Conservation (phyloP, 1,140 invertebrate genomes). For the Diploscapter pachys region DNA sequence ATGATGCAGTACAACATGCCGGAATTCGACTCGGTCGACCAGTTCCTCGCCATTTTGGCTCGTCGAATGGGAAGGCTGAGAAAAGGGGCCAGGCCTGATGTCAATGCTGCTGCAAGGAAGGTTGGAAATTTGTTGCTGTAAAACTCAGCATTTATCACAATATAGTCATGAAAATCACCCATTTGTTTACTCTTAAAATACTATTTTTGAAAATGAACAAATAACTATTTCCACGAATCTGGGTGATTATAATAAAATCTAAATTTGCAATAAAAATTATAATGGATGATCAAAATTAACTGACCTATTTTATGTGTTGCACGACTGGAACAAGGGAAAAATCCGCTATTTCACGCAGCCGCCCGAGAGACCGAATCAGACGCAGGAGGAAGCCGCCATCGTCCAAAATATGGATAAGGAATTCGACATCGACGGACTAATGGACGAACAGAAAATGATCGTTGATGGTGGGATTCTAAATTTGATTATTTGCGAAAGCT, state of each 20-base stretch:
- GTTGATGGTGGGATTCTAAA: slow-evolving; percentile 56
- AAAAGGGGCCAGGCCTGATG: slow-evolving; percentile 83
- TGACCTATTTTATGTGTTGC: slow-evolving; percentile 38
- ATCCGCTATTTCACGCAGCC: slow-evolving; percentile 88
- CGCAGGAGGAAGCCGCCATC: slow-evolving; percentile 74
- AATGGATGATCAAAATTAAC: too few relatives aligned
- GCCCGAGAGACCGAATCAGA: slow-evolving; percentile 65
- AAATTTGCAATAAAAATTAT: neutral
- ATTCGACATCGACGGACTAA: slow-evolving; percentile 77
- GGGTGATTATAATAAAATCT: slow-evolving; percentile 34
- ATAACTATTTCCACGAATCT: too few relatives aligned
- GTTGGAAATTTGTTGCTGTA: slow-evolving; percentile 57
- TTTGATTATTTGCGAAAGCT: neutral
- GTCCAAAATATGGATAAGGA: slow-evolving; percentile 73
- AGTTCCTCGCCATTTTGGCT: slow-evolving; percentile 84
- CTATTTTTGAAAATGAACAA: too few relatives aligned
- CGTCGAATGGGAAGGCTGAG: slow-evolving; percentile 77
- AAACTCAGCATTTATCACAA: too few relatives aligned
- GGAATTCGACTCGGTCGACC: slow-evolving; percentile 61
- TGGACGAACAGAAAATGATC: slow-evolving; percentile 71
- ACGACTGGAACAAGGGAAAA: slow-evolving; percentile 68
- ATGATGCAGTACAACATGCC: slow-evolving; percentile 65
- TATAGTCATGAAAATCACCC: too few relatives aligned
- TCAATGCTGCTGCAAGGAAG: slow-evolving; percentile 77
- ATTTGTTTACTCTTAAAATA: too few relatives aligned